phyloP scores from a whole-genome alignment of 2,888 invertebrate genomes.

The Tachina grossa region DNA sequence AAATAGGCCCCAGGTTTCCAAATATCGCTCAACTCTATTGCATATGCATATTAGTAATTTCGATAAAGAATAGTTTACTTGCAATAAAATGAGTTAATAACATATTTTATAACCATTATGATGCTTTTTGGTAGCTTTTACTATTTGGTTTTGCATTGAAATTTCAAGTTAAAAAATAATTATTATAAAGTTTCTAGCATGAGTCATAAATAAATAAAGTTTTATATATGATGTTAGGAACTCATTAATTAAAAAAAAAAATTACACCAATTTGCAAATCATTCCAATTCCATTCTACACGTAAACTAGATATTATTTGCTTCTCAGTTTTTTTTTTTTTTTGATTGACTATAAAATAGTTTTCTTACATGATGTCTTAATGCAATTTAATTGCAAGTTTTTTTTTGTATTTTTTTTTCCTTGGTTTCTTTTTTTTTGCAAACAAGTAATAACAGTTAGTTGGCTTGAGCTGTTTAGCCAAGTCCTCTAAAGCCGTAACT shows the following conservation, averaged over 20 bases:
- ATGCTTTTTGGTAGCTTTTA: too few relatives aligned
- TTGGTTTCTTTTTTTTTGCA: neutral
- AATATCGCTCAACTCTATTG: too few relatives aligned
- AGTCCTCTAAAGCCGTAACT: neutral
- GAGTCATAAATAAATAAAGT: slow-evolving; percentile 1
- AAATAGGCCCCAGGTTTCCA: too few relatives aligned
- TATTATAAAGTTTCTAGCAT: too few relatives aligned
- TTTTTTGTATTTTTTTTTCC: neutral
- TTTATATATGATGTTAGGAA: slow-evolving; percentile 26
- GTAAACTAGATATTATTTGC: neutral
- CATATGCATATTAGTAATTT: neutral
- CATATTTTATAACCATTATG: neutral
- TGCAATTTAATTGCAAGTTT: slow-evolving; percentile 47
- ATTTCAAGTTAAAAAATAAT: neutral
- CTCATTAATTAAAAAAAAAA: slow-evolving; percentile 37
- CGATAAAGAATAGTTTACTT: neutral
- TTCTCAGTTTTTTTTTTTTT: slow-evolving; percentile 6
- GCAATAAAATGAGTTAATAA: neutral
- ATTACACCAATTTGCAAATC: neutral
- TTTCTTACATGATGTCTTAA: slow-evolving; percentile 58
- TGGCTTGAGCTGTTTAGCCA: neutral
- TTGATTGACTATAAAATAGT: slow-evolving; percentile 41
- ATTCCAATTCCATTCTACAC: neutral
- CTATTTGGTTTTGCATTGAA: too few relatives aligned
- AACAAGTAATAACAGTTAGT: slow-evolving; percentile 16